A percentile compares a stretch with the other conserved stretches of the same genome.
These are phyloP conservation scores for Ophion ventricosus DNA, from an alignment of 2,888 invertebrate species.

Conservation along the genomic window DNA sequence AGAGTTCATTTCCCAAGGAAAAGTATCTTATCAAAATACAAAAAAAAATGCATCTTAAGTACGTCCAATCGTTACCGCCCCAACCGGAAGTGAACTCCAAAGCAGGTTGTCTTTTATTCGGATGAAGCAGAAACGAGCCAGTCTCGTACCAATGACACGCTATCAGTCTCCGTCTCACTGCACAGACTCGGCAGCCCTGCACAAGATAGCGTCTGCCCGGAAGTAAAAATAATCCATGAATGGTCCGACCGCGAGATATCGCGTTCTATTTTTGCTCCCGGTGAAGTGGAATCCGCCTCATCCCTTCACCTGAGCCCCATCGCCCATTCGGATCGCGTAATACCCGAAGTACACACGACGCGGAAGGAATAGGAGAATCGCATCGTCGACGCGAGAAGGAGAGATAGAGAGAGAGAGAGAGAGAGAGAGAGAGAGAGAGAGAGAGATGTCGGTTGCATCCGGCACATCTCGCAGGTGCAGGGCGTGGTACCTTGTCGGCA, in stretches of 20 bases:
- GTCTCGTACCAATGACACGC: too few relatives aligned
- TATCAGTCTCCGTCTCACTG: too few relatives aligned
- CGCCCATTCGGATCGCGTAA: background rate
- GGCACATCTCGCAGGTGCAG: slow-evolving; percentile 82
- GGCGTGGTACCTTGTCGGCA: slow-evolving; percentile 83
- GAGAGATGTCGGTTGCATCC: slow-evolving; percentile 72
- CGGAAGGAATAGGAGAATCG: slow-evolving; percentile 34
- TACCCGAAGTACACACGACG: slow-evolving; percentile 13
- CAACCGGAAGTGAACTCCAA: too few relatives aligned
- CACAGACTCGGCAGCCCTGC: background rate
- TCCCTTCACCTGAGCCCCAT: background rate
- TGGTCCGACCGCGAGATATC: slow-evolving; percentile 18
- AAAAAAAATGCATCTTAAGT: too few relatives aligned
- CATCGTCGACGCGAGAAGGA: slow-evolving; percentile 26
- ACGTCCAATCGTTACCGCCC: too few relatives aligned
- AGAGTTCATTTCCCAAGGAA: too few relatives aligned
- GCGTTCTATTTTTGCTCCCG: slow-evolving; percentile 19
- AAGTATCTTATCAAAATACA: too few relatives aligned
- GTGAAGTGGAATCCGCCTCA: background rate
- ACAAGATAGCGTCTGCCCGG: background rate
- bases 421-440: too few relatives aligned
- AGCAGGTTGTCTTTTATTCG: too few relatives aligned
- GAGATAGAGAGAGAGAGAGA: too few relatives aligned
- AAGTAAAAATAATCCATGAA: slow-evolving; percentile 40
- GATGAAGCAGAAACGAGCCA: too few relatives aligned